phyloP scores from a whole-genome alignment of 2,888 invertebrate genomes.

The Disparrhopalites patrizii region DNA sequence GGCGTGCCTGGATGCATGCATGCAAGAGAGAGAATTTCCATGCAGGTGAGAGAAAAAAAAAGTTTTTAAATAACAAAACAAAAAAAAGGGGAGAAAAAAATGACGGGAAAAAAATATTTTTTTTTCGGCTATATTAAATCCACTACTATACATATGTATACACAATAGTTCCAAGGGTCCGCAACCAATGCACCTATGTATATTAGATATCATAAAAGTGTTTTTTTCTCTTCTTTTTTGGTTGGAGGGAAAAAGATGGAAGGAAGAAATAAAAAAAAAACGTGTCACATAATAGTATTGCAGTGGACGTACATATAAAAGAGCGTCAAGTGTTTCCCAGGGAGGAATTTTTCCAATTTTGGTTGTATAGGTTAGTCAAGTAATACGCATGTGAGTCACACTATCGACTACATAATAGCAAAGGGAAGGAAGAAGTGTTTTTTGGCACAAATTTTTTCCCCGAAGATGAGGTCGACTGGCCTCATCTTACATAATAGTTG shows the following conservation, averaged over 20 bases:
- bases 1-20: slow-evolving; percentile 52
- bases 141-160: too few species aligned
- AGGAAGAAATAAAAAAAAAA: slow-evolving; percentile 3
- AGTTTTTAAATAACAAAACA: background rate
- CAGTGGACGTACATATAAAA: too few species aligned
- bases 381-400: background rate
- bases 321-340: background rate
- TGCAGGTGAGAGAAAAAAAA: slow-evolving; percentile 50
- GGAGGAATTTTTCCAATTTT: background rate
- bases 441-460: background rate
- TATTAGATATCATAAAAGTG: too few species aligned
- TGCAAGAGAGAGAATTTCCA: slow-evolving; percentile 51
- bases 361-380: background rate
- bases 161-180: too few species aligned
- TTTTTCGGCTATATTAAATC: too few species aligned
- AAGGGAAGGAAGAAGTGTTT: too few species aligned
- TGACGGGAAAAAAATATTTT: too few species aligned
- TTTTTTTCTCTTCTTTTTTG: background rate
- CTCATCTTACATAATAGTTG: slow-evolving; percentile 16
- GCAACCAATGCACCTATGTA: too few species aligned
- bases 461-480: background rate
- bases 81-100: too few species aligned
- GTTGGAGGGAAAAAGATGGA: background rate
- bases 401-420: too few species aligned
- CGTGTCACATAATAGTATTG: background rate